Evolutionary conservation across 2,113 vertebrate genomes (phyloP).

Genomic region (Indicator indicator): DNA sequence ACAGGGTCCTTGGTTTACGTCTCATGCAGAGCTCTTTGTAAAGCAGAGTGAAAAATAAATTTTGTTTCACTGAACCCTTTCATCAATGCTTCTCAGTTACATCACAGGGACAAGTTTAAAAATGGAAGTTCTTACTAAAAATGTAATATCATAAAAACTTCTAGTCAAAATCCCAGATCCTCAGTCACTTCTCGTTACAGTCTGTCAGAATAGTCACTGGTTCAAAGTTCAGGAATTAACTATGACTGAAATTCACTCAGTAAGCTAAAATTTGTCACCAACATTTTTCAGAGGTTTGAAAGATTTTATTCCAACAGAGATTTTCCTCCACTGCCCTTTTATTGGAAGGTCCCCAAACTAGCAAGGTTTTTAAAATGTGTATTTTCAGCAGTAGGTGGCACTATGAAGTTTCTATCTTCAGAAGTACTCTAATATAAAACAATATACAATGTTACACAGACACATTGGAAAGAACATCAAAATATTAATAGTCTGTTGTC

Average conservation of each 20-base stretch:
- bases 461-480: background rate
- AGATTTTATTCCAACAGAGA: background rate
- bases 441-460: background rate
- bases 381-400: conserved; percentile 66
- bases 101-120: background rate
- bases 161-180: background rate
- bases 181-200: background rate
- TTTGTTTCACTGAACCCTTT: background rate
- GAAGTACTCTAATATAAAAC: background rate
- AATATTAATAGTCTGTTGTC: background rate
- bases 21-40: background rate
- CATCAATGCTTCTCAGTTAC: background rate
- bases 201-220: background rate
- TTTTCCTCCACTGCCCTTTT: background rate
- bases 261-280: background rate
- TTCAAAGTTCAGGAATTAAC: background rate
- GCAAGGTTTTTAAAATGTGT: background rate
- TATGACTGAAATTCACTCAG: background rate
- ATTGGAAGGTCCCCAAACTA: background rate
- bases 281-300: background rate
- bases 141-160: background rate
- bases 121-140: background rate
- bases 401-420: conserved; percentile 31
- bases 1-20: background rate
- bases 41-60: background rate